Conservation (phyloP, 2,113 vertebrate species). For the Cygnus atratus region DNA sequence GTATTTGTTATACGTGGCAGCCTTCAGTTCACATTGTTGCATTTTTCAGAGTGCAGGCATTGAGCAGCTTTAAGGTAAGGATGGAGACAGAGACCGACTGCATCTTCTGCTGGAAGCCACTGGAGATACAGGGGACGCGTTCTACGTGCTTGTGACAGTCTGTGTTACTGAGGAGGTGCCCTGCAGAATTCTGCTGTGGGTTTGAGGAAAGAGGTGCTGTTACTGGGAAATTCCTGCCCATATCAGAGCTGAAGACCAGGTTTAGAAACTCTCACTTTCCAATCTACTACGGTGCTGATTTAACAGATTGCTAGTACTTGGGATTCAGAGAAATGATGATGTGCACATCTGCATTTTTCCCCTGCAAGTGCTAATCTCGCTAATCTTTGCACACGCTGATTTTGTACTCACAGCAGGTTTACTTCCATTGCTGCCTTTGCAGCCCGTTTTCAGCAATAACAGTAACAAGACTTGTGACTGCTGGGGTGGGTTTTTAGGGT, state of each 20-base stretch:
- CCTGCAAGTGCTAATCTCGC: neutral
- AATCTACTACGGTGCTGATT: neutral
- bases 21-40: neutral
- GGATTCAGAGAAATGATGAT: neutral
- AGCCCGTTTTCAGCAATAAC: conserved; percentile 11
- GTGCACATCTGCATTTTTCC: neutral
- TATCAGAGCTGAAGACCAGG: neutral
- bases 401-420: neutral
- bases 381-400: neutral
- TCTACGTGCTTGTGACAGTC: rapidly evolving
- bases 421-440: neutral
- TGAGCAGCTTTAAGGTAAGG: neutral
- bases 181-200: neutral
- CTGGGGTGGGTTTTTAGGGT: neutral
- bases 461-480: neutral
- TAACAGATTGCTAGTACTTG: neutral
- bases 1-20: neutral
- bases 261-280: neutral
- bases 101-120: neutral
- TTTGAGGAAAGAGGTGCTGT: neutral
- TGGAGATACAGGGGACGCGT: neutral
- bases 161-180: neutral
- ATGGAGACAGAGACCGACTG: neutral
- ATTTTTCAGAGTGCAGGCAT: neutral
- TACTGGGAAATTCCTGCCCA: neutral